Percentiles rank a stretch among this genome's conserved stretches.
These are phyloP conservation scores for Stigmatopora argus DNA, from an alignment of 2,113 vertebrate genomes.

Conservation along the genomic window DNA sequence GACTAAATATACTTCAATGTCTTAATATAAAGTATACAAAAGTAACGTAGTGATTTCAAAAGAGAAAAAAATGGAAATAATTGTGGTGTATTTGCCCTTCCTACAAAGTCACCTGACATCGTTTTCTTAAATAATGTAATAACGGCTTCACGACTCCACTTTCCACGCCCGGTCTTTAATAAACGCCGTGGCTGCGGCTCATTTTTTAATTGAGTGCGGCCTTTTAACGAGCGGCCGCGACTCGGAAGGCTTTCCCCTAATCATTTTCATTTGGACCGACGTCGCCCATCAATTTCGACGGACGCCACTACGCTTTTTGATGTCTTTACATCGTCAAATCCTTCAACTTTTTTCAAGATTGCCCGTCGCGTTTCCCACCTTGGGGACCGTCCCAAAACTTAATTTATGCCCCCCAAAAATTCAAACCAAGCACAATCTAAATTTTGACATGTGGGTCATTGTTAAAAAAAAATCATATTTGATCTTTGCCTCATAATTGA, in stretches of 20 bases:
- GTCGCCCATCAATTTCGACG: conserved; percentile 64
- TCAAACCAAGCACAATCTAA: not conserved
- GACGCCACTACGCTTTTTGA: not conserved
- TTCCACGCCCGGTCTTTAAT: not conserved
- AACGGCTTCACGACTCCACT: not conserved
- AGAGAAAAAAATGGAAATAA: not conserved
- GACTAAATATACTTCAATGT: too few species aligned
- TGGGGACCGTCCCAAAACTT: too few species aligned
- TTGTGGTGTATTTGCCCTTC: not conserved
- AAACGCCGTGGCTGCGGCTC: not conserved
- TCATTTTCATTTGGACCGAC: conserved; percentile 70
- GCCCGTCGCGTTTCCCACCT: too few species aligned
- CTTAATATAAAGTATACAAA: too few species aligned
- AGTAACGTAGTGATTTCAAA: too few species aligned
- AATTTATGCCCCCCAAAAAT: too few species aligned
- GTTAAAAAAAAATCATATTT: conserved; percentile 22
- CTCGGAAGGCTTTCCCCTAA: conserved; percentile 63
- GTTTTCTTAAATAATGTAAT: not conserved
- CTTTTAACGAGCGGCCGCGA: conserved; percentile 42
- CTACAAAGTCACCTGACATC: not conserved
- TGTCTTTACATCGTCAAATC: not conserved
- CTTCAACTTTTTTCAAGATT: not conserved
- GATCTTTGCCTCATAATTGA: conserved; percentile 12
- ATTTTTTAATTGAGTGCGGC: conserved; percentile 67
- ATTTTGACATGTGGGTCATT: not conserved